phyloP scores from a whole-genome alignment of 2,888 invertebrate genomes.

The Latheticus oryzae region DNA sequence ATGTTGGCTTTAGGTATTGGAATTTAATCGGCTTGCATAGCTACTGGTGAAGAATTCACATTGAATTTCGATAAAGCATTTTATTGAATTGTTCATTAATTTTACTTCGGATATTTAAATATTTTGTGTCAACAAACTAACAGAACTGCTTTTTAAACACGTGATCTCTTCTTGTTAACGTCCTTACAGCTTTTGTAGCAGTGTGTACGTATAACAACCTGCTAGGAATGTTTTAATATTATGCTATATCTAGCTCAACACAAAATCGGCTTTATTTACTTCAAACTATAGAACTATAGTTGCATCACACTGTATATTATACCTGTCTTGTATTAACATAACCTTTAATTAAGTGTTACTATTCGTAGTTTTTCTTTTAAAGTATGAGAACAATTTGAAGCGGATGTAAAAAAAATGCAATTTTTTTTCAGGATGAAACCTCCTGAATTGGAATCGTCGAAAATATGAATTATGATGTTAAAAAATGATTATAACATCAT shows the following conservation, averaged over 20 bases:
- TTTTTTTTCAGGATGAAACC: slow-evolving; percentile 42
- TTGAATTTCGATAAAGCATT: slow-evolving; percentile 11
- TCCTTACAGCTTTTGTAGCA: slow-evolving; percentile 39
- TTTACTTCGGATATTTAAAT: slow-evolving; percentile 25
- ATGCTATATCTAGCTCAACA: slow-evolving; percentile 31
- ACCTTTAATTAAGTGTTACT: slow-evolving; percentile 35
- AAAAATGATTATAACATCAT: slow-evolving; percentile 54
- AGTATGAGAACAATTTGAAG: slow-evolving; percentile 14
- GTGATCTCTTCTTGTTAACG: slow-evolving; percentile 35
- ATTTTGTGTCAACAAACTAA: slow-evolving; percentile 40
- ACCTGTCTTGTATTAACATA: slow-evolving; percentile 33
- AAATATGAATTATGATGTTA: slow-evolving; percentile 47
- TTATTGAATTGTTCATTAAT: slow-evolving; percentile 15
- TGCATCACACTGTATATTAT: slow-evolving; percentile 20
- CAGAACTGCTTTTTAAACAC: slow-evolving; percentile 30
- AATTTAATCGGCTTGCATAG: slow-evolving; percentile 14
- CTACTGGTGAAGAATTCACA: too few species aligned
- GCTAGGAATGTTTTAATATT: slow-evolving; percentile 46
- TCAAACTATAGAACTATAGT: slow-evolving; percentile 9
- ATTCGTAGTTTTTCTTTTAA: slow-evolving; percentile 7
- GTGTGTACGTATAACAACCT: slow-evolving; percentile 44
- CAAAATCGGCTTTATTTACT: slow-evolving; percentile 31
- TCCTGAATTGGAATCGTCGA: slow-evolving; percentile 38
- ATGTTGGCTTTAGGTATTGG: slow-evolving; percentile 9
- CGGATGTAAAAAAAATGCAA: slow-evolving; percentile 3